Evolutionary conservation across 2,888 invertebrate genomes (phyloP).

Genomic region (Chymomyza caudatula): DNA sequence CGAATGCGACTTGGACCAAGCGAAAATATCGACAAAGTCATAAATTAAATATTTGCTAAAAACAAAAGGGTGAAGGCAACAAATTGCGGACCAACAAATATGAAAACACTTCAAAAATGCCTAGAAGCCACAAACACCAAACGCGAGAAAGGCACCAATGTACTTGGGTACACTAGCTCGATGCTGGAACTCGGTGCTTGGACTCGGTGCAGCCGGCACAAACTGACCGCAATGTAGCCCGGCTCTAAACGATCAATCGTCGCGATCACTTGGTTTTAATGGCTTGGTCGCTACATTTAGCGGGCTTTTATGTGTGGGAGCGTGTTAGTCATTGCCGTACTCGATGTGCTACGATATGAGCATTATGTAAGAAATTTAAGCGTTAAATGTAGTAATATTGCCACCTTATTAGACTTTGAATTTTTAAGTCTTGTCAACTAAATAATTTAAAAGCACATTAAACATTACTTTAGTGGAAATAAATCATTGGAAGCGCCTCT

Average conservation of each 20-base stretch:
- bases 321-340: not conserved
- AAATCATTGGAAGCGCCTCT: not conserved
- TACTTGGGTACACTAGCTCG: not conserved
- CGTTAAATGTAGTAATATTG: no score
- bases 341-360: conserved; percentile 1
- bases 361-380: conserved; percentile 11
- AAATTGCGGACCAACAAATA: conserved; percentile 47
- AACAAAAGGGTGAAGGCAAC: conserved; percentile 46
- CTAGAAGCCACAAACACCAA: conserved; percentile 12
- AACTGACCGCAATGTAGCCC: not conserved
- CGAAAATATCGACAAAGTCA: conserved; percentile 73
- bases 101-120: conserved; percentile 51
- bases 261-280: conserved; percentile 52
- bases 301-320: conserved; percentile 14
- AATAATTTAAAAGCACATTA: not conserved
- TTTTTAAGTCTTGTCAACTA: not conserved
- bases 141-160: not conserved
- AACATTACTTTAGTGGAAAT: not conserved
- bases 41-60: conserved; percentile 72
- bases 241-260: conserved; percentile 71
- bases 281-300: conserved; percentile 46
- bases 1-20: conserved; percentile 46
- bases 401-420: no score
- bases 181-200: not conserved
- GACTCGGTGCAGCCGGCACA: not conserved